A percentile compares a stretch with the other conserved stretches of the same genome.
phyloP scores from a whole-genome alignment of 2,113 vertebrate genomes.

The Strigops habroptila region DNA sequence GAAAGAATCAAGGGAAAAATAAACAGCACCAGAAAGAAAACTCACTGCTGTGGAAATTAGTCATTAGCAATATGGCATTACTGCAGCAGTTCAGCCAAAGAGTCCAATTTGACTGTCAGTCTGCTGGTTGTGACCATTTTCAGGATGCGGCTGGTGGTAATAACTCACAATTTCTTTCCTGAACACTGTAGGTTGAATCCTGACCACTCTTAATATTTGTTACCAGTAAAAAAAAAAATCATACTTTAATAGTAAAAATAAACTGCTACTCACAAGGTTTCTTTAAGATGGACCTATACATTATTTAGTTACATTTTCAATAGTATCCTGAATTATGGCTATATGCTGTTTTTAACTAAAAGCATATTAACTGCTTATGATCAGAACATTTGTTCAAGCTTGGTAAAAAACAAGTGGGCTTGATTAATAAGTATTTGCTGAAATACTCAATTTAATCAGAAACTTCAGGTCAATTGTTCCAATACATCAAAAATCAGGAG shows the following conservation, averaged over 20 bases:
- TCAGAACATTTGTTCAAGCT: neutral
- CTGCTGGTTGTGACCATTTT: neutral
- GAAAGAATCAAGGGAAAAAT: slow-evolving; percentile 19
- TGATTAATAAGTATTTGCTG: slow-evolving; percentile 14
- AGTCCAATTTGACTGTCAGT: neutral
- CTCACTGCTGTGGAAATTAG: slow-evolving; percentile 8
- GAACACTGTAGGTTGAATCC: neutral
- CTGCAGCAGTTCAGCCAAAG: neutral
- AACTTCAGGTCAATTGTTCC: neutral
- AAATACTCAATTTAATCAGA: neutral
- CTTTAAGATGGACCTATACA: neutral
- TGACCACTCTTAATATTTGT: neutral
- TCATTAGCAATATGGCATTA: slow-evolving; percentile 22
- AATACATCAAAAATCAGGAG: neutral
- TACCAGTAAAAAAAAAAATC: neutral
- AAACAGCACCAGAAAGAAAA: slow-evolving; percentile 3
- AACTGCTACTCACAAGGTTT: neutral
- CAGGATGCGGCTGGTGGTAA: neutral
- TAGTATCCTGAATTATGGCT: neutral
- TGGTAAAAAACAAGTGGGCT: neutral
- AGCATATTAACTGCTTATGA: neutral
- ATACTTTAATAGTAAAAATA: neutral
- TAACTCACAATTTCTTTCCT: neutral
- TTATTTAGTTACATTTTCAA: neutral
- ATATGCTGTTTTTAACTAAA: neutral